Conservation (phyloP, 2,888 invertebrate genomes). For the Perdita meconis region DNA sequence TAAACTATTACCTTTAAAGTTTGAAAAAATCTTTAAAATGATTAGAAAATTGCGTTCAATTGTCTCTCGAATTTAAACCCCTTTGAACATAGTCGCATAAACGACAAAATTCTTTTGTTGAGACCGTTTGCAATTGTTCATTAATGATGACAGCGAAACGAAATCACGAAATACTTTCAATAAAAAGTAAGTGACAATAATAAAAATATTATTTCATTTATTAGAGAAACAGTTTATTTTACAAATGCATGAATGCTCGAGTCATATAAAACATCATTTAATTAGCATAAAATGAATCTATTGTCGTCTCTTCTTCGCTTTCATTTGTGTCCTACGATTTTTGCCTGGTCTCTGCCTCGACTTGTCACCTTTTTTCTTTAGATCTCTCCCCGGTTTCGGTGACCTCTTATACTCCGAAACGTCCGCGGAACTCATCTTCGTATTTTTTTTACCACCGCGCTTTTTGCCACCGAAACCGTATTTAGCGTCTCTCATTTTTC, state of each 20-base stretch:
- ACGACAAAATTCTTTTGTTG: constrained; percentile 46
- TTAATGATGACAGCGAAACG: constrained; percentile 5
- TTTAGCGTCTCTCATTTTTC: constrained; percentile 91
- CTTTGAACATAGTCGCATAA: constrained; percentile 44
- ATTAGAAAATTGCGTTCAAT: no score
- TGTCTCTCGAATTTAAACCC: not conserved
- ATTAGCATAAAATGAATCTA: not conserved
- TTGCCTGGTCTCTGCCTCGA: constrained; percentile 83
- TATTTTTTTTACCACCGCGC: constrained; percentile 94
- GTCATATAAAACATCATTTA: not conserved
- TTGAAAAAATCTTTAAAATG: no score
- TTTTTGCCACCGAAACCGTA: constrained; percentile 99
- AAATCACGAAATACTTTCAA: constrained; percentile 18
- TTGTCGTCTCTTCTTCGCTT: constrained; percentile 79
- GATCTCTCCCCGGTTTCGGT: constrained; percentile 73
- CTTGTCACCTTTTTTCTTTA: constrained; percentile 59
- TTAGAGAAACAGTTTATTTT: constrained; percentile 31
- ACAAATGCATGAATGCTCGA: not conserved
- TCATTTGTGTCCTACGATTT: constrained; percentile 84
- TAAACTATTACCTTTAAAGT: no score
- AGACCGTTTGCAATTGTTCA: constrained; percentile 47
- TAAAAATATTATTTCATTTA: constrained; percentile 7
- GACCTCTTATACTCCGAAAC: constrained; percentile 86
- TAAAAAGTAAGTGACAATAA: constrained; percentile 22
- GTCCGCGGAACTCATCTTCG: constrained; percentile 90